phyloP scores from a whole-genome alignment of 2,888 invertebrate genomes.

The Lithophane leautieri region DNA sequence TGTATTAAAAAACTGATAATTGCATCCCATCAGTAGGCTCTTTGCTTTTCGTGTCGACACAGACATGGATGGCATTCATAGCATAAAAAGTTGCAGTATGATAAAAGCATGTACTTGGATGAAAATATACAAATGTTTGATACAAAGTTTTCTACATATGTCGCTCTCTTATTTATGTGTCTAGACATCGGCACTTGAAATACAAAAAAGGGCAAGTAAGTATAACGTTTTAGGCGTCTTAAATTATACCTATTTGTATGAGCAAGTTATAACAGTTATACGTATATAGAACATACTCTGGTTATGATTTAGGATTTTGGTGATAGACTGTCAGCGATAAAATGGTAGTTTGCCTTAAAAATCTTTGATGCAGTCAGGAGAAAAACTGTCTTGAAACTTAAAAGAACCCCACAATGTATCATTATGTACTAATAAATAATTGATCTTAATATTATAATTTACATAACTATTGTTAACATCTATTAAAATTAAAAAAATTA shows the following conservation, averaged over 20 bases:
- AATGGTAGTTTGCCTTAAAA: background rate
- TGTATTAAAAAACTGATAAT: background rate
- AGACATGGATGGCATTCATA: background rate
- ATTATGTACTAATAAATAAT: background rate
- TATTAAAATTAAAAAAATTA: too few relatives aligned
- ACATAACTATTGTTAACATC: too few relatives aligned
- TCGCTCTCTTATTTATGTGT: slow-evolving; percentile 42
- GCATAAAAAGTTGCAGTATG: background rate
- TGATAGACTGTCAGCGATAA: background rate
- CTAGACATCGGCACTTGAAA: slow-evolving; percentile 40
- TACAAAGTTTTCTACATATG: slow-evolving; percentile 37
- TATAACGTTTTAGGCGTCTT: background rate
- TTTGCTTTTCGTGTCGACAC: background rate
- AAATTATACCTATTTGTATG: slow-evolving; percentile 15
- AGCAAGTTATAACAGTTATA: background rate
- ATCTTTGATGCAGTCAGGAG: too few relatives aligned
- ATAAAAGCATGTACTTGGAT: background rate
- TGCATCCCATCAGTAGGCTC: background rate
- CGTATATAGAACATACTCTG: background rate
- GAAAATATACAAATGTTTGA: slow-evolving; percentile 25
- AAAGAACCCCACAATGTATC: background rate
- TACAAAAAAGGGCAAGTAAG: slow-evolving; percentile 14
- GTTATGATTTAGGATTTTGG: background rate
- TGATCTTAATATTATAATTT: background rate
- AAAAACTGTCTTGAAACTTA: background rate